These are phyloP conservation scores for Drosophila murphyi DNA, from an alignment of 1,140 invertebrate species.

Conservation along the genomic window DNA sequence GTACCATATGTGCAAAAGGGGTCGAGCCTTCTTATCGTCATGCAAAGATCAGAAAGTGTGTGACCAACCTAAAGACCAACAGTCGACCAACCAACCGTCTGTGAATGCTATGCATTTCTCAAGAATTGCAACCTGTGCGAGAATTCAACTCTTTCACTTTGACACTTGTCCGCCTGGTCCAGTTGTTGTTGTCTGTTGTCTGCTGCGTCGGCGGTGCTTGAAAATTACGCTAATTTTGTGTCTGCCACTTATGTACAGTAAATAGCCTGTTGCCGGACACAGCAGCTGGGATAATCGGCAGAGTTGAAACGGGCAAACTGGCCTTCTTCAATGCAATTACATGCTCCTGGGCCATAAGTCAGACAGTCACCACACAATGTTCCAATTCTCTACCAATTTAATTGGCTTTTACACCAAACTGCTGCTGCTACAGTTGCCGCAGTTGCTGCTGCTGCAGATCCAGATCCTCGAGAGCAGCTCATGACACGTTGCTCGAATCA, in stretches of 20 bases:
- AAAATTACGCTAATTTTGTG: constrained; percentile 78
- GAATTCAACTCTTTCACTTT: constrained; percentile 73
- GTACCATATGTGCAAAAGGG: constrained; percentile 62
- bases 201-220: constrained; percentile 59
- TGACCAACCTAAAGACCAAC: constrained; percentile 57
- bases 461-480: constrained; percentile 47
- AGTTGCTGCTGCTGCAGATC: constrained; percentile 1
- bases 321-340: constrained; percentile 72
- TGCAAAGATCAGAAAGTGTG: constrained; percentile 74
- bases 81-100: constrained; percentile 3
- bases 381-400: constrained; percentile 79
- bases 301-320: constrained; percentile 62
- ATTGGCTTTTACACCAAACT: constrained; percentile 78
- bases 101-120: constrained; percentile 68
- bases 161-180: constrained; percentile 63
- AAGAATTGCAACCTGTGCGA: constrained; percentile 72
- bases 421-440: constrained; percentile 7
- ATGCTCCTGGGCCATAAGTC: constrained; percentile 55
- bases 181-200: constrained; percentile 2
- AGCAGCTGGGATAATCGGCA: constrained; percentile 77
- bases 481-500: constrained; percentile 78
- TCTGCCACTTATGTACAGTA: constrained; percentile 66
- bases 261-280: constrained; percentile 46
- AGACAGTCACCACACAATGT: constrained; percentile 49
- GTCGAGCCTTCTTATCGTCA: constrained; percentile 60